Evolutionary conservation across 2,888 invertebrate genomes (phyloP).

Genomic region (Phragmatobia fuliginosa): DNA sequence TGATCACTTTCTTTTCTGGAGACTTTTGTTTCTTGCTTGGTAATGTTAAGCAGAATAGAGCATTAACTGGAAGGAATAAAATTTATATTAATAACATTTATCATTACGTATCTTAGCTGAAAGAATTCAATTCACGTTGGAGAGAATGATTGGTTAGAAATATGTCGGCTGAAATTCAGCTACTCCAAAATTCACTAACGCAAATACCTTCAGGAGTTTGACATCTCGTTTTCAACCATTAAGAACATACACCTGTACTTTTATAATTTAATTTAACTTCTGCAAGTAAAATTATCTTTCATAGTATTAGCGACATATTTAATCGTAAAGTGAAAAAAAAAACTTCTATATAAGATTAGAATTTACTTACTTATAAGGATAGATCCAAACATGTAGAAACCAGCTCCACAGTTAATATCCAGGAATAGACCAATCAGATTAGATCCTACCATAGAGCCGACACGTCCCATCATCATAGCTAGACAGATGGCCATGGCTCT

Average conservation of each 20-base stretch:
- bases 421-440: constrained; percentile 88
- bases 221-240: too few relatives aligned
- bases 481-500: constrained; percentile 89
- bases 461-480: constrained; percentile 88
- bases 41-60: constrained; percentile 71
- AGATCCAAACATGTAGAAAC: constrained; percentile 88
- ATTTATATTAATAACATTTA: neutral
- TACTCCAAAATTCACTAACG: neutral
- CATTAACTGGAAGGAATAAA: constrained; percentile 65
- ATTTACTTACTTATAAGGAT: constrained; percentile 77
- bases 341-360: neutral
- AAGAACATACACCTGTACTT: neutral
- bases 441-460: constrained; percentile 89
- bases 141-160: neutral
- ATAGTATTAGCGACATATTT: neutral
- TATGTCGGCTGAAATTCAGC: neutral
- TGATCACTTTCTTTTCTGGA: constrained; percentile 53
- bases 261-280: neutral
- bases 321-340: neutral
- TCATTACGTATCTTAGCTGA: neutral
- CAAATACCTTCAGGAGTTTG: neutral
- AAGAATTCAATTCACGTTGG: neutral
- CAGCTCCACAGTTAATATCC: constrained; percentile 87
- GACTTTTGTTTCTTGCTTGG: constrained; percentile 65
- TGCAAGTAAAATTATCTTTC: neutral